These are phyloP conservation scores for Synaphobranchus kaupii DNA, from an alignment of 2,797 vertebrate genomes.

Conservation along the genomic window DNA sequence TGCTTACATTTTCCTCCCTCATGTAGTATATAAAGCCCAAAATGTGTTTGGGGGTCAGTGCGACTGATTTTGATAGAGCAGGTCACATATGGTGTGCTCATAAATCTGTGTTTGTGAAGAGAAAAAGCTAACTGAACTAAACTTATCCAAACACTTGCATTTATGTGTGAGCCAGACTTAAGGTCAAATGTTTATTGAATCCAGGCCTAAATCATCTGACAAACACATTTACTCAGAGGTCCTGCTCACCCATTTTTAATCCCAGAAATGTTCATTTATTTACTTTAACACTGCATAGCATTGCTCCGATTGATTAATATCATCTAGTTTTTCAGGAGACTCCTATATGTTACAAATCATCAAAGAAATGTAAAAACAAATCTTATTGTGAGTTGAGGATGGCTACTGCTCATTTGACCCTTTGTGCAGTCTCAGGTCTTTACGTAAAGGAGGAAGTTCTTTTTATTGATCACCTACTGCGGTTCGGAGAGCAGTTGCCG, in stretches of 20 bases:
- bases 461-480: conserved; percentile 62
- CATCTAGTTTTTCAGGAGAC: neutral
- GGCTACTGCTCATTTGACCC: neutral
- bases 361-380: neutral
- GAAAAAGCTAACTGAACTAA: neutral
- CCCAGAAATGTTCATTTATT: neutral
- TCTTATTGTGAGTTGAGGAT: neutral
- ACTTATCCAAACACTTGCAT: neutral
- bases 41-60: too few species aligned
- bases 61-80: too few species aligned
- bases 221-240: neutral
- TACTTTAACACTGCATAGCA: neutral
- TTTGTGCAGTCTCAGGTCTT: conserved; percentile 68
- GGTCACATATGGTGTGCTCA: neutral
- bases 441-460: conserved; percentile 76
- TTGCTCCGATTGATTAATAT: neutral
- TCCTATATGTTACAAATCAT: neutral
- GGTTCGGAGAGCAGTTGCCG: conserved; percentile 71
- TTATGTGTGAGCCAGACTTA: neutral
- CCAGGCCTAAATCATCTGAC: neutral
- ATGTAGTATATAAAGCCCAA: too few species aligned
- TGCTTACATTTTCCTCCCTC: too few species aligned
- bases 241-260: neutral
- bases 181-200: neutral
- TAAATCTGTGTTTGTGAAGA: neutral